These are phyloP conservation scores for Emesis russula DNA, from an alignment of 2,888 invertebrate species.

Conservation along the genomic window DNA sequence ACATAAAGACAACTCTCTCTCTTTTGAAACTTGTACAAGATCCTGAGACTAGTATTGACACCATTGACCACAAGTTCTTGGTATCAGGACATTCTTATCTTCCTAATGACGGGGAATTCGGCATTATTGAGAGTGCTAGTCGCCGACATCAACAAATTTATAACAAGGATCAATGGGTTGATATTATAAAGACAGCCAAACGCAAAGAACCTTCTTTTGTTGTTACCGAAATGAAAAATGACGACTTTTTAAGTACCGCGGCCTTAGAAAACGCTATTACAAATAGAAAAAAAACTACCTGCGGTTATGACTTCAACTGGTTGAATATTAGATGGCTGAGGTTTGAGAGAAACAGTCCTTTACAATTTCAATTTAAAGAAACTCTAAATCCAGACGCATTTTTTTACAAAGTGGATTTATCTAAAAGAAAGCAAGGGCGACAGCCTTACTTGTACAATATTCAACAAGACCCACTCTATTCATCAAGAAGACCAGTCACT, in stretches of 20 bases:
- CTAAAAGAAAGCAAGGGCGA: slow-evolving; percentile 4
- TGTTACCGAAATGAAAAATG: slow-evolving; percentile 3
- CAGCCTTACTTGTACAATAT: not conserved
- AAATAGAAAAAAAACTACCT: not conserved
- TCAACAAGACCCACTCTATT: slow-evolving; percentile 9
- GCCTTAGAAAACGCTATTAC: not conserved
- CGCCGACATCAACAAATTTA: no score
- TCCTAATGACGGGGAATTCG: no score
- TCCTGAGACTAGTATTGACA: no score
- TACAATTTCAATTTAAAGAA: slow-evolving; percentile 15
- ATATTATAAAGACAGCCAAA: no score
- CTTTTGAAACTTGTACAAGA: no score
- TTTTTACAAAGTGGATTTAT: slow-evolving; percentile 12
- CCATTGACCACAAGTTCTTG: no score
- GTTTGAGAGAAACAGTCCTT: slow-evolving; percentile 8
- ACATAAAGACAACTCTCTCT: no score
- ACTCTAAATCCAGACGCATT: slow-evolving; percentile 4
- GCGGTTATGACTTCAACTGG: not conserved
- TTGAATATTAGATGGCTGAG: not conserved
- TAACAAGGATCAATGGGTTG: no score
- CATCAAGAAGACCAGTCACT: not conserved
- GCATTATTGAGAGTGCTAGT: no score
- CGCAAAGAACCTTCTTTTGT: not conserved
- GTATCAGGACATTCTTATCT: no score
- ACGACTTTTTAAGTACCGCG: not conserved